These are phyloP conservation scores for Leptobrachium leishanense DNA, from an alignment of 2,113 vertebrate genomes.

Conservation along the genomic window DNA sequence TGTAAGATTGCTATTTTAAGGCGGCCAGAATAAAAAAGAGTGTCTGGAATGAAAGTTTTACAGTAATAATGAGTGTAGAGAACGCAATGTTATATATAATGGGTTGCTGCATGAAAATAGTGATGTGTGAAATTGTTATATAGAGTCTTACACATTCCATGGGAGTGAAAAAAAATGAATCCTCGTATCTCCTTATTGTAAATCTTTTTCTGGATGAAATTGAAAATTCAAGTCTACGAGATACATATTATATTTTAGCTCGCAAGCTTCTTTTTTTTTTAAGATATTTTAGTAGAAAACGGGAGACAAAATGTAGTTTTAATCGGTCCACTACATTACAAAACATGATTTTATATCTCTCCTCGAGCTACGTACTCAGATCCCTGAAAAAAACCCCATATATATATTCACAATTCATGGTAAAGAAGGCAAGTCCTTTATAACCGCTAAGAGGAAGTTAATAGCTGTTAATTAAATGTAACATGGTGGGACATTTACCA, in stretches of 20 bases:
- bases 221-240: slow-evolving; percentile 31
- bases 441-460: too few relatives aligned
- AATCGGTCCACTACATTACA: slow-evolving; percentile 4
- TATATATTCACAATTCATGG: too few relatives aligned
- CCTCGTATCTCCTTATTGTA: slow-evolving; percentile 16
- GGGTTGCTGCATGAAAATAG: slow-evolving; percentile 40
- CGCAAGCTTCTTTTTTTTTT: slow-evolving; percentile 10
- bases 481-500: too few relatives aligned
- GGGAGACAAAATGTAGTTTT: neutral
- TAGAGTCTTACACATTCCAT: slow-evolving; percentile 25
- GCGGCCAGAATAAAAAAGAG: neutral
- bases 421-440: too few relatives aligned
- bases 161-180: slow-evolving; percentile 24
- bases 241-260: slow-evolving; percentile 25
- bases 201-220: slow-evolving; percentile 41
- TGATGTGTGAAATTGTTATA: slow-evolving; percentile 48
- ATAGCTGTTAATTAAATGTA: too few relatives aligned
- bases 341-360: slow-evolving; percentile 10
- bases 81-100: slow-evolving; percentile 38
- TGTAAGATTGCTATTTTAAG: slow-evolving; percentile 37
- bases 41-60: slow-evolving; percentile 30
- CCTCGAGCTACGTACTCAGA: neutral
- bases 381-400: too few relatives aligned
- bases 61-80: slow-evolving; percentile 38
- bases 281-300: slow-evolving; percentile 2